Conservation (phyloP, 2,113 vertebrate species). For the Hydrochoerus hydrochaeris region DNA sequence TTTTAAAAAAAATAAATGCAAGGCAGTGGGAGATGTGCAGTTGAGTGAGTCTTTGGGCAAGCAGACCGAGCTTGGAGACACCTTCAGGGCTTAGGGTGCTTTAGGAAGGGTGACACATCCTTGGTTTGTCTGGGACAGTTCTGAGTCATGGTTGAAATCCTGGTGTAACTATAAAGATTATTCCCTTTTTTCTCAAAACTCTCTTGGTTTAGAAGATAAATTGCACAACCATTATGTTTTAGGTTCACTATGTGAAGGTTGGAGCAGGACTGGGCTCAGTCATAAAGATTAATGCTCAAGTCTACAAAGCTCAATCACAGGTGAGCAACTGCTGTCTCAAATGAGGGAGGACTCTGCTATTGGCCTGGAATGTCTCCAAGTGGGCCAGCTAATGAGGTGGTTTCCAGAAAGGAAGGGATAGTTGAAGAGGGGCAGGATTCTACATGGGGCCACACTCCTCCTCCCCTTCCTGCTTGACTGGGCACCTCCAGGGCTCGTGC, state of each 20-base stretch:
- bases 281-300: background rate
- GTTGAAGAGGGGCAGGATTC: conserved; percentile 25
- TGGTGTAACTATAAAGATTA: background rate
- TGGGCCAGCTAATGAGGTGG: background rate
- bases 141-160: background rate
- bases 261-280: background rate
- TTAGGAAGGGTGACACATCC: background rate
- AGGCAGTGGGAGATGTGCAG: background rate
- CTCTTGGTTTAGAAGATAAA: background rate
- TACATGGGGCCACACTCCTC: background rate
- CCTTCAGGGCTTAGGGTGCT: background rate
- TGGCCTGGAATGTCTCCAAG: conserved; percentile 30
- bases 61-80: background rate
- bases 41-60: background rate
- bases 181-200: background rate
- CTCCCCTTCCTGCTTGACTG: background rate
- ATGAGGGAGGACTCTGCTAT: background rate
- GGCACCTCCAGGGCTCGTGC: background rate
- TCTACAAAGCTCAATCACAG: background rate
- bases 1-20: background rate
- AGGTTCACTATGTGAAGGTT: background rate
- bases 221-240: background rate
- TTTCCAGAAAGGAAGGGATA: background rate
- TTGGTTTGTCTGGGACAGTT: background rate
- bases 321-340: background rate